Percentiles rank a stretch among this genome's conserved stretches.
Conservation (phyloP, 2,888 invertebrate species). For the Drosophila anomalipes region DNA sequence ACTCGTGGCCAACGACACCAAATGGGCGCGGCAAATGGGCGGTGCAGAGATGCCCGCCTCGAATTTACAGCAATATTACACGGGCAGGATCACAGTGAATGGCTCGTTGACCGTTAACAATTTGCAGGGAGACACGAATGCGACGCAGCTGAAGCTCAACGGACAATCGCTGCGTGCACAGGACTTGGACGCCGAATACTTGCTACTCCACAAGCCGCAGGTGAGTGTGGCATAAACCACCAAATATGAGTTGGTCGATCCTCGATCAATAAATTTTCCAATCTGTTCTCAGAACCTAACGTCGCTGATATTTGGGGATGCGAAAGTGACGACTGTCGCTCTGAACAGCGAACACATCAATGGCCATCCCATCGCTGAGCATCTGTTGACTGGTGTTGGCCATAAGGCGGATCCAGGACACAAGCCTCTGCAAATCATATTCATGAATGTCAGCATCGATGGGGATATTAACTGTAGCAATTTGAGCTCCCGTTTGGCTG, state of each 20-base stretch:
- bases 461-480: constrained; percentile 63
- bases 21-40: constrained; percentile 30
- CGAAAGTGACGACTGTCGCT: constrained; percentile 60
- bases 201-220: constrained; percentile 72
- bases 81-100: constrained; percentile 73
- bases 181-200: constrained; percentile 58
- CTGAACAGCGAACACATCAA: constrained; percentile 65
- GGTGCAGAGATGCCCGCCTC: neutral
- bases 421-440: constrained; percentile 58
- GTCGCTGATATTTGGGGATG: constrained; percentile 64
- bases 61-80: constrained; percentile 79
- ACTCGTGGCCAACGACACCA: constrained; percentile 52
- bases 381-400: constrained; percentile 56
- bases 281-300: constrained; percentile 54
- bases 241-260: neutral
- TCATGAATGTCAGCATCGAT: constrained; percentile 71
- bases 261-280: neutral
- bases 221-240: constrained; percentile 45
- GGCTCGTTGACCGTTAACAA: constrained; percentile 77
- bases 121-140: constrained; percentile 52
- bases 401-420: neutral
- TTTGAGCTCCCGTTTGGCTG: constrained; percentile 66
- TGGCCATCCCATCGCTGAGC: constrained; percentile 65
- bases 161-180: constrained; percentile 46
- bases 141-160: constrained; percentile 34